phyloP scores from a whole-genome alignment of 37 sponge, comb jelly and placozoan species.

The Halisarca cf. caerulea region DNA sequence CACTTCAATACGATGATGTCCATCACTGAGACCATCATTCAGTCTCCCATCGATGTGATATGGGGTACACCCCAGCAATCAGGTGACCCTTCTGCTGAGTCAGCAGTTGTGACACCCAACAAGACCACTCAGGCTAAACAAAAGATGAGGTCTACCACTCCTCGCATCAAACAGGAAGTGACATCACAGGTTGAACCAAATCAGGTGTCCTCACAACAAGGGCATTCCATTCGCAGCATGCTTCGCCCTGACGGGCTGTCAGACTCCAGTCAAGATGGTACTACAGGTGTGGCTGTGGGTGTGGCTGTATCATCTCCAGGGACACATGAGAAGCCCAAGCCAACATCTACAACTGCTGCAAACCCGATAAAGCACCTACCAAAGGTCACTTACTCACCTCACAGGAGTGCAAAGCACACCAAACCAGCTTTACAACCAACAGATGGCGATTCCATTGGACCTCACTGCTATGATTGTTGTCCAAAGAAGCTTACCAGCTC shows the following conservation, averaged over 20 bases:
- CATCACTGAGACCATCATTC: conserved; percentile 45
- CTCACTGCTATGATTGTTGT: conserved; percentile 53
- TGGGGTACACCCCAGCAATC: neutral
- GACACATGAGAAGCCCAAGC: neutral
- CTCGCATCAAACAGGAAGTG: neutral
- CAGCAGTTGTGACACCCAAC: too few species aligned
- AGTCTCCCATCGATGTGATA: conserved; percentile 51
- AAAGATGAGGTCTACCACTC: neutral
- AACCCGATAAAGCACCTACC: neutral
- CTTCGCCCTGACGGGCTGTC: conserved; percentile 13
- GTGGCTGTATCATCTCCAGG: neutral
- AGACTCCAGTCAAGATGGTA: conserved; percentile 22
- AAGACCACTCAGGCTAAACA: neutral
- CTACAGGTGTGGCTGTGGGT: neutral
- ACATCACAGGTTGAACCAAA: neutral
- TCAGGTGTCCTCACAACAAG: too few species aligned
- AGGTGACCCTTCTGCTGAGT: neutral
- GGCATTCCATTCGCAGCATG: neutral
- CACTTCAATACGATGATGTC: conserved; percentile 45
- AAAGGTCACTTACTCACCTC: neutral
- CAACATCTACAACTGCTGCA: neutral
- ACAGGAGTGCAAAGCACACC: neutral
- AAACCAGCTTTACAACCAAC: too few species aligned
- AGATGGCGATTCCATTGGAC: conserved; percentile 23
- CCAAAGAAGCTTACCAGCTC: conserved; percentile 28